A percentile compares a stretch with the other conserved stretches of the same genome.
phyloP scores from a whole-genome alignment of 64 coral and sea anemone genomes.

The Pocillopora damicornis region DNA sequence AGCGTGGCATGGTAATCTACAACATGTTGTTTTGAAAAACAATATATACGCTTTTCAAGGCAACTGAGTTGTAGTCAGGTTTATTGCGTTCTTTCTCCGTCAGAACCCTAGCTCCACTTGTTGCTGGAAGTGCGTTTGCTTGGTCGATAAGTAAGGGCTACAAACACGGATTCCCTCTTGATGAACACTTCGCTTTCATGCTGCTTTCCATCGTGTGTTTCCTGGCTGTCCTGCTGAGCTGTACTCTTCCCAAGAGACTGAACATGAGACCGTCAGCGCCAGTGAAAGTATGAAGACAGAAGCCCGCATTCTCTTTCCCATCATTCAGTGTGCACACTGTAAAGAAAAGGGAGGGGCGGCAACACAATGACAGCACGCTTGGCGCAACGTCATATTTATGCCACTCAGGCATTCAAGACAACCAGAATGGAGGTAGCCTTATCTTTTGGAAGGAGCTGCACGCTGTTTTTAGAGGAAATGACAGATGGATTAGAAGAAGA shows the following conservation, averaged over 20 bases:
- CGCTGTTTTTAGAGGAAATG: too few relatives aligned
- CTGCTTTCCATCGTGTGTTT: slow-evolving; percentile 25
- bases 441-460: too few relatives aligned
- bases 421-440: too few relatives aligned
- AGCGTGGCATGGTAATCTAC: too few relatives aligned
- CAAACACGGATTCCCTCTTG: slow-evolving; percentile 50
- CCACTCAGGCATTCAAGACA: too few relatives aligned
- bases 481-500: too few relatives aligned
- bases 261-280: neutral
- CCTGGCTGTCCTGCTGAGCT: slow-evolving; percentile 4
- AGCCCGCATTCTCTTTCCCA: neutral
- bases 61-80: neutral
- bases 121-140: slow-evolving; percentile 47
- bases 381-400: too few relatives aligned
- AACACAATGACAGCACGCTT: neutral
- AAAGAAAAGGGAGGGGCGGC: neutral
- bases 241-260: slow-evolving; percentile 28
- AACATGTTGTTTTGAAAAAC: too few relatives aligned
- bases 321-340: neutral
- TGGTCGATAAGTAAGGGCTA: slow-evolving; percentile 55
- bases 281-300: neutral
- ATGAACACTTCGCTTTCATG: slow-evolving; percentile 39
- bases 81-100: neutral
- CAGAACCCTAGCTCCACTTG: slow-evolving; percentile 30
- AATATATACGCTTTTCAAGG: neutral